Evolutionary conservation across 2,113 vertebrate species (phyloP).

Genomic region (western clawed frog (Xenopus tropicalis)): DNA sequence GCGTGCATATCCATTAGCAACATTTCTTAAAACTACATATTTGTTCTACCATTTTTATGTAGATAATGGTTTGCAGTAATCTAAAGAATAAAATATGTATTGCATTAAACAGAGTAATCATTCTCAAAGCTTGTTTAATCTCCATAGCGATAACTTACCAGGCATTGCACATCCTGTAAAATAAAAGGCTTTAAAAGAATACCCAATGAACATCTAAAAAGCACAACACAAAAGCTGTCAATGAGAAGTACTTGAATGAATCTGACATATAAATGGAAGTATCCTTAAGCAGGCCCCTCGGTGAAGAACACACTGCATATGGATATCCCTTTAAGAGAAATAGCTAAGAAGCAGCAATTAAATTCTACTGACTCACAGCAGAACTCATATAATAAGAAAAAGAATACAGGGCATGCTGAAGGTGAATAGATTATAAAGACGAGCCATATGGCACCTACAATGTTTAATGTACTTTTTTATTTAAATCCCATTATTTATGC

Average conservation of each 20-base stretch:
- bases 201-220: too few species aligned
- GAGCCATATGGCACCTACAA: constrained; percentile 31
- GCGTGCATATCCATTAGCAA: too few species aligned
- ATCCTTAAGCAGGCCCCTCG: constrained; percentile 3
- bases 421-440: neutral
- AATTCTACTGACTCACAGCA: constrained; percentile 1
- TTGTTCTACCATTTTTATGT: too few species aligned
- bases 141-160: too few species aligned
- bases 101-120: too few species aligned
- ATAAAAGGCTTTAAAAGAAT: too few species aligned
- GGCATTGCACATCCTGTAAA: too few species aligned
- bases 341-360: neutral
- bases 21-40: too few species aligned
- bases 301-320: neutral
- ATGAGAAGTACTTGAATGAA: neutral
- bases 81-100: too few species aligned
- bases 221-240: neutral
- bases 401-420: neutral
- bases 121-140: too few species aligned
- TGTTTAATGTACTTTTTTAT: constrained; percentile 34
- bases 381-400: constrained; percentile 3
- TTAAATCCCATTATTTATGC: constrained; percentile 54
- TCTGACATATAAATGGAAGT: neutral
- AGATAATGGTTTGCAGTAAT: too few species aligned
- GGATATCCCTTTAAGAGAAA: constrained; percentile 1